Evolutionary conservation across 2,113 vertebrate species (phyloP), one percentile per base, ranked within the genome.

Genomic region (Globicephala melas): DNA sequence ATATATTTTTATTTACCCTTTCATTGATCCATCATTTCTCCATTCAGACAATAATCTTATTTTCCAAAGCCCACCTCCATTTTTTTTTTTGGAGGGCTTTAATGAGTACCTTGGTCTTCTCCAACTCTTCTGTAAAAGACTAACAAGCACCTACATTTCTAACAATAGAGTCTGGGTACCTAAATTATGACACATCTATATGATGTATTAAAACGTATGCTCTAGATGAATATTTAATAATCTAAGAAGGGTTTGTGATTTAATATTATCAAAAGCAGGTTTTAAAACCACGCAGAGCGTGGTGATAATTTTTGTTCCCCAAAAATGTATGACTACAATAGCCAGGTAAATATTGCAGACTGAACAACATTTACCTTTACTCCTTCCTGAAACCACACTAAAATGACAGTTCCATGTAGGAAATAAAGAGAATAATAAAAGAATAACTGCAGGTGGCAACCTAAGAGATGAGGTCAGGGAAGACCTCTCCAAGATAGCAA

Each of bases 371-470:
- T 50, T 77, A 44, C 11, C 21, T 82, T 92, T 89, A 77, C 6
- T 88, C 31, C 21, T 89, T 93, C 58, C 95, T 63, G 11, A 97
- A 95, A 86, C 15, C 4, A 5, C 36, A 84, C 31, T 67, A 85
- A 97, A 94, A 96, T 47, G 79, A 82, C 6, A 84, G 25, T 68
- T 70, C 15, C 47, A 80, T 20, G 53, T 68, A 89, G 5, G 50
- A 97, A 95, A 86, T 71, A 90, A 94, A 38, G 26, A 91, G 63
- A 33, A 91, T 44, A 81, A 36, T 58, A 76, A 63, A n/a, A 55
- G 31, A 96, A 18, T 77, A 94, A 76, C 33, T 50, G 28, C 6
- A 85, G 23, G 21, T 31, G 20, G 25, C 44, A 93, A 65, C 31
- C 33, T 79, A 81, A 86, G 55, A 88, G 91, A 68, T 33, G 18